Percentiles rank a stretch among this genome's conserved stretches.
These are phyloP conservation scores for Drosophila atroscutellata DNA, from an alignment of 2,888 invertebrate genomes.

Conservation along the genomic window DNA sequence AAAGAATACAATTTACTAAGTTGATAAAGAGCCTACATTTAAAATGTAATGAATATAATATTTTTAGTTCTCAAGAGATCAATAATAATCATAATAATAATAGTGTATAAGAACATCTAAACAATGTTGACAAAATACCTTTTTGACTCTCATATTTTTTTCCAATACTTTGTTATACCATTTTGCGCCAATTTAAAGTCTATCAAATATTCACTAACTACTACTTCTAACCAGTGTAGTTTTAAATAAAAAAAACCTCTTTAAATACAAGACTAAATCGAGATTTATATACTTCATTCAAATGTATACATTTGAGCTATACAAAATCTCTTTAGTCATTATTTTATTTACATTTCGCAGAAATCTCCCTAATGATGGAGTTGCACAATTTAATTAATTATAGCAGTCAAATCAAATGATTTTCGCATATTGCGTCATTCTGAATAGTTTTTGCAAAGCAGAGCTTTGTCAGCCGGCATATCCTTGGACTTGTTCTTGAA, in stretches of 20 bases:
- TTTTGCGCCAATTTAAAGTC: not conserved
- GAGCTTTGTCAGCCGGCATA: not conserved
- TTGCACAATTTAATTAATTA: conserved; percentile 20
- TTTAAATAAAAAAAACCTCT: too few species aligned
- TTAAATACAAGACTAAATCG: not conserved
- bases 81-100: not conserved
- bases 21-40: not conserved
- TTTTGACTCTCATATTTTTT: not conserved
- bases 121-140: not conserved
- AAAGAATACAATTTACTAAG: not conserved
- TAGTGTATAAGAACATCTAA: not conserved
- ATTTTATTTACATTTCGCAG: not conserved
- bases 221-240: not conserved
- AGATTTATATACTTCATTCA: not conserved
- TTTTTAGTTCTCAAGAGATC: not conserved
- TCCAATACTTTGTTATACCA: not conserved
- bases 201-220: not conserved
- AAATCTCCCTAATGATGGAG: conserved; percentile 1
- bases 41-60: too few species aligned
- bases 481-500: conserved; percentile 15
- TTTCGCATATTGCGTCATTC: conserved; percentile 30
- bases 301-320: not conserved
- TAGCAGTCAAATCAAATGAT: conserved; percentile 12
- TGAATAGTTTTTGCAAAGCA: conserved; percentile 9
- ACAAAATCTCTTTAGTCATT: not conserved